Conservation (phyloP, 2,797 vertebrate genomes). For the Poecilia wingei region DNA sequence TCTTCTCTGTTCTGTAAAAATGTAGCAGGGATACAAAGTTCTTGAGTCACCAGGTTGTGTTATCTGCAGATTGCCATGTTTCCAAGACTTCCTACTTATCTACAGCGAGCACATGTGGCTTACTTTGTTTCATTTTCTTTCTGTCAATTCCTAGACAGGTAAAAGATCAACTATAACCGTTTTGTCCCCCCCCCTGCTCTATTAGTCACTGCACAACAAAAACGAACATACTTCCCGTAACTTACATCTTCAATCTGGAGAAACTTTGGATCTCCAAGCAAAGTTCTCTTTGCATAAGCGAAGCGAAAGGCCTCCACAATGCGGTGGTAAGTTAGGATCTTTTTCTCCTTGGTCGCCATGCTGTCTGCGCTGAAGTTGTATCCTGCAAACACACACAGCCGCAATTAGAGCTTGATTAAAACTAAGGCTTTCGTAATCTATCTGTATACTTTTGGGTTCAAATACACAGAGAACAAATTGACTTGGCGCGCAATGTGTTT, state of each 20-base stretch:
- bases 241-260: constrained; percentile 86
- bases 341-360: constrained; percentile 73
- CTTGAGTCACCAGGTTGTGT: neutral
- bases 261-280: constrained; percentile 88
- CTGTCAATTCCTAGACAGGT: neutral
- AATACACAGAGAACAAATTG: constrained; percentile 4
- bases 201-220: neutral
- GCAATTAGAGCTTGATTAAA: constrained; percentile 7
- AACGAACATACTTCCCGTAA: neutral
- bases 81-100: neutral
- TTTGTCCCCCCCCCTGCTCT: neutral
- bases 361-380: constrained; percentile 86
- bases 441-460: constrained; percentile 11
- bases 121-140: neutral
- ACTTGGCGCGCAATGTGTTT: constrained; percentile 15
- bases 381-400: constrained; percentile 75
- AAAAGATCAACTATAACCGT: neutral
- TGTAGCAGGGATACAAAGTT: neutral
- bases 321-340: constrained; percentile 91
- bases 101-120: neutral
- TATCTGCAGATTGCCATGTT: neutral
- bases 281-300: constrained; percentile 91
- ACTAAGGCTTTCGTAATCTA: neutral
- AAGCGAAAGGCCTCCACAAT: constrained; percentile 94
- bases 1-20: neutral